These are phyloP conservation scores for Drosophila mulleri DNA, from an alignment of 2,888 invertebrate genomes.

Conservation along the genomic window DNA sequence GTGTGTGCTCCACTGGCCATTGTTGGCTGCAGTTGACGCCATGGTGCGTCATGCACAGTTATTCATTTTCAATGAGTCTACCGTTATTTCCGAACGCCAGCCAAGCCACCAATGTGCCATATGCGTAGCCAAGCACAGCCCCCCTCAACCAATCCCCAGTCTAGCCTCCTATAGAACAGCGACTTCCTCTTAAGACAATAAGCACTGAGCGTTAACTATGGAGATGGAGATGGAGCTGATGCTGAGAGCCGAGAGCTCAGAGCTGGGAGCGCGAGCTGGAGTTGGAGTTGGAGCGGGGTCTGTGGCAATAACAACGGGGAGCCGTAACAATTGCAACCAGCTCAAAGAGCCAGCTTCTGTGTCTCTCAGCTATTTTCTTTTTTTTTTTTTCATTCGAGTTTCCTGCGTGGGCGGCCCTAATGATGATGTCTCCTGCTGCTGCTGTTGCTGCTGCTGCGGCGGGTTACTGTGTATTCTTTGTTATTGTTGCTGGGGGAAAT, in stretches of 20 bases:
- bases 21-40: conserved; percentile 22
- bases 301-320: conserved; percentile 44
- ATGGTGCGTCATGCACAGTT: conserved; percentile 38
- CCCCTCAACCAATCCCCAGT: conserved; percentile 40
- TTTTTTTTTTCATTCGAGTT: conserved; percentile 11
- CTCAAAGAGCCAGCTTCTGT: conserved; percentile 30
- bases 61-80: conserved; percentile 33
- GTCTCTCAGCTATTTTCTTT: conserved; percentile 9
- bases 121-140: conserved; percentile 47
- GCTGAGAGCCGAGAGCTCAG: not conserved
- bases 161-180: not conserved
- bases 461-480: conserved; percentile 45
- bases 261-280: not conserved
- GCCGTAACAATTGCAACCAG: conserved; percentile 44
- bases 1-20: not conserved
- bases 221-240: conserved; percentile 12
- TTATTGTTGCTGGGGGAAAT: conserved; percentile 58
- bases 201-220: conserved; percentile 53
- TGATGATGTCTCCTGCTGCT: conserved; percentile 63
- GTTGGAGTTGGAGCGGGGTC: conserved; percentile 53
- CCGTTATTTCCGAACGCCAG: conserved; percentile 48
- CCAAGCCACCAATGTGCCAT: conserved; percentile 24
- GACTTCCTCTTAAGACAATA: conserved; percentile 73
- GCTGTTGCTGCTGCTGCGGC: conserved; percentile 32
- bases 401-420: conserved; percentile 71